phyloP scores from a whole-genome alignment of 2,888 invertebrate species.

The Phortica magna region DNA sequence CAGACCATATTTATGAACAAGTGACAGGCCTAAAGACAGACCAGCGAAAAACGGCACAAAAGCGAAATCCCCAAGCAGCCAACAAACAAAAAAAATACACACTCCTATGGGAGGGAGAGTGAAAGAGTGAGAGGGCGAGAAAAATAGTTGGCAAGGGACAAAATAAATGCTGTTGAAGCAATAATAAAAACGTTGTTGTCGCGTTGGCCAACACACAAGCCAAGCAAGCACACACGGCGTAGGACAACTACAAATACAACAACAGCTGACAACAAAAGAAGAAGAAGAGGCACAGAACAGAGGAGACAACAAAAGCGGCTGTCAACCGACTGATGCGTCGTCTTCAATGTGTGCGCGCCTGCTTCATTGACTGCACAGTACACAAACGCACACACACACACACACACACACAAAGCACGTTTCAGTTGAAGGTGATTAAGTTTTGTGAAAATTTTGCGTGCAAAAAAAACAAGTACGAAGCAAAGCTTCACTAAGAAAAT shows the following conservation, averaged over 20 bases:
- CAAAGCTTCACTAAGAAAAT: neutral
- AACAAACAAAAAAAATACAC: neutral
- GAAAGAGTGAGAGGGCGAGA: neutral
- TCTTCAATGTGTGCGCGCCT: neutral
- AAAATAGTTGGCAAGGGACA: neutral
- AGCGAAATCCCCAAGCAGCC: conserved; percentile 29
- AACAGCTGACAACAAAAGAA: neutral
- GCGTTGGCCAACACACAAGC: conserved; percentile 3
- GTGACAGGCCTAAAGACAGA: conserved; percentile 39
- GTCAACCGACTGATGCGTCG: neutral
- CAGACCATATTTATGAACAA: conserved; percentile 49
- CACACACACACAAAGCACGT: too few species aligned
- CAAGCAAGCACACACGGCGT: neutral
- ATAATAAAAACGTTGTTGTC: conserved; percentile 15
- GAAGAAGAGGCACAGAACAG: neutral
- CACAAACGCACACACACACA: too few species aligned
- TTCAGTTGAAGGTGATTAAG: neutral
- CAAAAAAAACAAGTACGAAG: conserved; percentile 38
- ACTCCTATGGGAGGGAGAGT: neutral
- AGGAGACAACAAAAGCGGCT: neutral
- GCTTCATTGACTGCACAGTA: too few species aligned
- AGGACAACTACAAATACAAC: neutral
- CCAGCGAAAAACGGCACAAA: conserved; percentile 20
- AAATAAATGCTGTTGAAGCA: conserved; percentile 13
- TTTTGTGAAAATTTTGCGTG: conserved; percentile 40